Evolutionary conservation across 2,888 invertebrate genomes (phyloP), one percentile per base, ranked within the genome.

Genomic region (Heliconius hortense): DNA sequence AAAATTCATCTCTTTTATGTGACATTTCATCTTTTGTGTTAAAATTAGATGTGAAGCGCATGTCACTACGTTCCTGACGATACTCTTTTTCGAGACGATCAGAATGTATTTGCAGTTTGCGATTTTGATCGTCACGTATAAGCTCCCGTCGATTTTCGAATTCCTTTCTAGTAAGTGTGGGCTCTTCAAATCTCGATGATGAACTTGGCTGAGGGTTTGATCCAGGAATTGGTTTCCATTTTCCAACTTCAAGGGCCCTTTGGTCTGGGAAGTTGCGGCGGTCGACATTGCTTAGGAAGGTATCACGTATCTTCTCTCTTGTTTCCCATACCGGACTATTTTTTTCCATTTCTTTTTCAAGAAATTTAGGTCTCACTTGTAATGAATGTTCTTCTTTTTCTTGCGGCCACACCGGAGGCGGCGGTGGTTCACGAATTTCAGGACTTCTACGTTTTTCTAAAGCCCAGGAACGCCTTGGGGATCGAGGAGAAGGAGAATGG

Each of bases 391-490:
- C 74, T 79, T 83, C 75, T 80, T 82, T 82, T 39, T 80, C 83
- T 73, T 85, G 88, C 21, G 92, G 91, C 93, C 92, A 92, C 4
- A 81, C 67, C 0, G 93, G 92, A 0, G 93, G 92, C 0, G 91
- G 92, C 0, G 93, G 93, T 0, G 90, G 87, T 26, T 89, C 88
- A 2, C 81, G 80, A 2, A 80, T 73, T 8, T 88, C 88, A 1
- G 92, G 89, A 77, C 91, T 91, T 73, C 85, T 82, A 5, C 91
- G 88, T 79, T 92, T 92, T 77, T 93, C 93, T 2, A 90, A 81
- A 0, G 91, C 92, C 93, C 93, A 93, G 0, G 93, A 92, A 2
- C 93, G 90, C 7, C 91, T 85, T 26, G 92, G 92, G 0, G 91
- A 90, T 26, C 86, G 84, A 1, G 91, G 89, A 0, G 92, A 91